Evolutionary conservation across 2,888 invertebrate genomes (phyloP).

Genomic region (Xestobium rufovillosum): DNA sequence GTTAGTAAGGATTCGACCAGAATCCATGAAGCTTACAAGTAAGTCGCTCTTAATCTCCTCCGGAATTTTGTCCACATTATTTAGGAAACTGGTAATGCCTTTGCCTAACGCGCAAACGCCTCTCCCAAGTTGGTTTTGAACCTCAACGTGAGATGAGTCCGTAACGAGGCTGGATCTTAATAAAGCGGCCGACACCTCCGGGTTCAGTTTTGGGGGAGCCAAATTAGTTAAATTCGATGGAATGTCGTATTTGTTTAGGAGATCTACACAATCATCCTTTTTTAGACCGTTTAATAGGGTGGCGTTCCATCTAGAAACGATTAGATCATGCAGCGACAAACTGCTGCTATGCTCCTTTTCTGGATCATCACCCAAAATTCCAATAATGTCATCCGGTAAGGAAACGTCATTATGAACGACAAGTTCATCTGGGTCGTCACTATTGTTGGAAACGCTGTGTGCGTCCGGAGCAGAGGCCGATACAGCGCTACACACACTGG

Average conservation of each 20-base stretch:
- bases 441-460: slow-evolving; percentile 5
- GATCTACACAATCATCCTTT: slow-evolving; percentile 10
- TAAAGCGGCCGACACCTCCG: no score
- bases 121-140: slow-evolving; percentile 5
- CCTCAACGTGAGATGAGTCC: no score
- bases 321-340: slow-evolving; percentile 8
- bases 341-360: slow-evolving; percentile 4
- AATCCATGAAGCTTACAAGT: background rate
- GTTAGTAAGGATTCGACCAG: slow-evolving; percentile 14
- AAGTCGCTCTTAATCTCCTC: slow-evolving; percentile 4
- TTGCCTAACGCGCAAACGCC: slow-evolving; percentile 5
- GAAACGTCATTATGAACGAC: slow-evolving; percentile 11
- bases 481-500: no score
- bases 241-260: slow-evolving; percentile 11
- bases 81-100: slow-evolving; percentile 3
- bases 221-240: slow-evolving; percentile 10
- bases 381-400: slow-evolving; percentile 11
- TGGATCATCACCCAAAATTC: slow-evolving; percentile 13
- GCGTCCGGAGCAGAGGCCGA: slow-evolving; percentile 5
- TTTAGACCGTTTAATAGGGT: slow-evolving; percentile 10
- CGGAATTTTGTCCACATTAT: slow-evolving; percentile 4
- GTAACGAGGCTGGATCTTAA: no score
- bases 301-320: slow-evolving; percentile 8
- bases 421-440: slow-evolving; percentile 7
- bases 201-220: no score